These are phyloP conservation scores for Strix aluco DNA, from an alignment of 2,113 vertebrate species.

Conservation along the genomic window DNA sequence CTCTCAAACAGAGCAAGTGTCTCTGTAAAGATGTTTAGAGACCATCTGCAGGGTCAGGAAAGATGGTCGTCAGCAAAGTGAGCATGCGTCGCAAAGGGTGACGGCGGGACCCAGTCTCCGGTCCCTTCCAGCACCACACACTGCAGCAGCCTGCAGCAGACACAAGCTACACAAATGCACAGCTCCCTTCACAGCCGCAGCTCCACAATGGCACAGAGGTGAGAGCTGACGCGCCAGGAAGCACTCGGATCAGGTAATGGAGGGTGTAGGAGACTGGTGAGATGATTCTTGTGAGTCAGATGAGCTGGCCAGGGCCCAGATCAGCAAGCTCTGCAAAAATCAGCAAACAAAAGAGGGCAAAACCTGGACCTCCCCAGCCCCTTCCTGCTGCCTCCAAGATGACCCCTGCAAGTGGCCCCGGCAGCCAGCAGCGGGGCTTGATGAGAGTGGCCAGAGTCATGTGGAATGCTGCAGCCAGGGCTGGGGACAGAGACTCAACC, in stretches of 20 bases:
- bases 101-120: neutral
- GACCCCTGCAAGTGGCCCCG: neutral
- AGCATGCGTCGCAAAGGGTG: neutral
- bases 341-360: constrained; percentile 41
- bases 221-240: neutral
- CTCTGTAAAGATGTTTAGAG: neutral
- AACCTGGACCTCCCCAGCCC: neutral
- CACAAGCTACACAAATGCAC: neutral
- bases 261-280: constrained; percentile 32
- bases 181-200: neutral
- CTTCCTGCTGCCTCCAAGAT: neutral
- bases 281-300: constrained; percentile 51
- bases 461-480: neutral
- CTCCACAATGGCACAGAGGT: rapidly evolving
- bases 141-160: neutral
- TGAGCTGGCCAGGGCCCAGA: constrained; percentile 26
- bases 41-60: neutral
- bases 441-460: neutral
- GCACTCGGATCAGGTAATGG: constrained; percentile 27
- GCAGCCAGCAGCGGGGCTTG: neutral
- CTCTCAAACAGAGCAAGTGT: neutral
- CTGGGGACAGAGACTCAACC: neutral
- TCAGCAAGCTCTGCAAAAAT: constrained; percentile 11
- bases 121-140: neutral
- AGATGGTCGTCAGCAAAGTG: neutral